These are phyloP conservation scores for Percina caprodes DNA, from an alignment of 2,113 vertebrate genomes.

Conservation along the genomic window DNA sequence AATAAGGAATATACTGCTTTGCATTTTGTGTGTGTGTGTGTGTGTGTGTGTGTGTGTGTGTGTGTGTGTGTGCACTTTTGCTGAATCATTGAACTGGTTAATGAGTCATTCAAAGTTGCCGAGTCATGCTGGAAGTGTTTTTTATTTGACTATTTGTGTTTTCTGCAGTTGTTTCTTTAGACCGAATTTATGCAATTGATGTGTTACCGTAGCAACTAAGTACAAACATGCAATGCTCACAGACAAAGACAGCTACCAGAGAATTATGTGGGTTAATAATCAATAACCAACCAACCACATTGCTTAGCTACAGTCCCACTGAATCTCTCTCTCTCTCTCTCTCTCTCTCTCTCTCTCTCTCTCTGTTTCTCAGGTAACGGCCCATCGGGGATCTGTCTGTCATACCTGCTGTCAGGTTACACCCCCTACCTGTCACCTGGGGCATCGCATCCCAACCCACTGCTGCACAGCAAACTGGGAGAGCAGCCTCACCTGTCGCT, in stretches of 20 bases:
- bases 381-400: slow-evolving; percentile 86
- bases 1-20: background rate
- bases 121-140: slow-evolving; percentile 20
- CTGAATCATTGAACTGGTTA: slow-evolving; percentile 8
- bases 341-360: background rate
- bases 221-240: background rate
- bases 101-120: background rate
- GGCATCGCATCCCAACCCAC: slow-evolving; percentile 80
- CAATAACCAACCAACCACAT: background rate
- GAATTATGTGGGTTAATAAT: background rate
- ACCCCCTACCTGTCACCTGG: slow-evolving; percentile 81
- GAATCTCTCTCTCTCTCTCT: background rate
- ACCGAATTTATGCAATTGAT: background rate
- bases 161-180: background rate
- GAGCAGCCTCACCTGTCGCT: slow-evolving; percentile 79
- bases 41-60: no score
- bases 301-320: background rate
- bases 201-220: background rate
- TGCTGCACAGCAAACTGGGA: slow-evolving; percentile 82
- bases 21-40: background rate
- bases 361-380: slow-evolving; percentile 80
- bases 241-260: background rate
- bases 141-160: background rate
- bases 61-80: background rate
- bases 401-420: slow-evolving; percentile 86